Evolutionary conservation across 2,888 invertebrate genomes (phyloP), one percentile per base, ranked within the genome.

Genomic region (Leuctra nigra): DNA sequence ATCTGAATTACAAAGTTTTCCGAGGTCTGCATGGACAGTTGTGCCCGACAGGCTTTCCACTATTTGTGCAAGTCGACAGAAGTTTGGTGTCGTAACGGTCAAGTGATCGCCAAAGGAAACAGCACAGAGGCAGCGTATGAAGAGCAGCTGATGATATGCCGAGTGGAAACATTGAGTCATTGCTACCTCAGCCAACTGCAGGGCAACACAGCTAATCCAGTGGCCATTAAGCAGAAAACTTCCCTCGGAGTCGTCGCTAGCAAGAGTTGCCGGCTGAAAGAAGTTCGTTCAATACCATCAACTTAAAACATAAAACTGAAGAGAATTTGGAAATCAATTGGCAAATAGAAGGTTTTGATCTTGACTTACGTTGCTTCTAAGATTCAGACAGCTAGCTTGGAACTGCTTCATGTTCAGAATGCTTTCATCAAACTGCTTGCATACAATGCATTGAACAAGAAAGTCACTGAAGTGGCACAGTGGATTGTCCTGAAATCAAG

Each of bases 151-250:
- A 64, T 83, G 78, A 62, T 76, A 76, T 0, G 79, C 75, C 53
- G 85, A 86, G 36, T 76, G 75, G 61, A 86, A 82, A 62, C 80
- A 79, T 58, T 77, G 71, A 54, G 78, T 77, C 0, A 88, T 68
- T 1, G 83, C 78, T 1, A 77, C 73, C 57, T 82, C 75, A n/a
- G 84, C 72, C 23, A 87, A 70, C 7, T 77, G 75, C 18, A 83
- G 75, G 0, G 82, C 75, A 0, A 80, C 75, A 55, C 67, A 73
- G 62, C 81, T 78, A 48, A 84, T 65, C 74, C 80, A 77, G 1
- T 74, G 69, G 57, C 78, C 78, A 64, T 80, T 81, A 3, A 70
- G 33, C n/a, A 61, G 35, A 25, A 61, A 61, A 9, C 55, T 20
- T 11, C 44, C 53, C 18, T 55, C 59, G n/a, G 38, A 24, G 20